Base-by-base conservation (phyloP, 2,888 invertebrate species). In the Hypercompe scribonia region DNA sequence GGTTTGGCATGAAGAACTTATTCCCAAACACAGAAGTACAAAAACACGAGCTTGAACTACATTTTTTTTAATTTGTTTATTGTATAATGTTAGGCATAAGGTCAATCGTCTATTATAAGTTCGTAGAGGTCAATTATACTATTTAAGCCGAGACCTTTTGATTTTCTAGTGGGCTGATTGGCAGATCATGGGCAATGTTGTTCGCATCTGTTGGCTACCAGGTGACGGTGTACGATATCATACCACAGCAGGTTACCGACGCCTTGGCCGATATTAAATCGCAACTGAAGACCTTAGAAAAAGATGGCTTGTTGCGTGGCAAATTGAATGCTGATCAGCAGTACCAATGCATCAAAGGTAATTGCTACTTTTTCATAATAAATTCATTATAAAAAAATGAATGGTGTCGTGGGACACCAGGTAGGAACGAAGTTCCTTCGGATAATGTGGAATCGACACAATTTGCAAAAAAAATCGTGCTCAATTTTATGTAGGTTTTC, bases 111-210 rank as follows among this genome's bases (percentile, higher is more conserved):
- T 65, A 24, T n/a, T 39, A 13, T 39, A 36, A 67, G 33, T 46
- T 50, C 67, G 33, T 67, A 18, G 31, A 67, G 31, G 67, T 67
- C 67, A 67, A 67, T 67, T 28, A 33, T 50, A 33, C 36, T 24
- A 28, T 34, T 33, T 1, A 33, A 68, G 11, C 24, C 10, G 1
- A 5, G 42, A 21, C n/a, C 24, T 39, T 10, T 42, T 11, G 10
- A 33, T 70, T 68, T 79, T 83, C 96, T 91, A 99, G 99, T 91
- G 99, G 99, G 4, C 95, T 99, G 71, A 99, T 99, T 86, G 99
- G 99, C 4, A 97, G 98, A 73, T 99, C 99, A 86, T 99, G 99
- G 99, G 98, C 99, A 0, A 99, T 99, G 99, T 96, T 99, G 54
- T 99, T 99, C 92, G 99, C 99, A 0, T 97, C 98, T 15, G 98